Conservation (phyloP, 92 coral and sea anemone genomes). For the Palythoa heliodiscus region DNA sequence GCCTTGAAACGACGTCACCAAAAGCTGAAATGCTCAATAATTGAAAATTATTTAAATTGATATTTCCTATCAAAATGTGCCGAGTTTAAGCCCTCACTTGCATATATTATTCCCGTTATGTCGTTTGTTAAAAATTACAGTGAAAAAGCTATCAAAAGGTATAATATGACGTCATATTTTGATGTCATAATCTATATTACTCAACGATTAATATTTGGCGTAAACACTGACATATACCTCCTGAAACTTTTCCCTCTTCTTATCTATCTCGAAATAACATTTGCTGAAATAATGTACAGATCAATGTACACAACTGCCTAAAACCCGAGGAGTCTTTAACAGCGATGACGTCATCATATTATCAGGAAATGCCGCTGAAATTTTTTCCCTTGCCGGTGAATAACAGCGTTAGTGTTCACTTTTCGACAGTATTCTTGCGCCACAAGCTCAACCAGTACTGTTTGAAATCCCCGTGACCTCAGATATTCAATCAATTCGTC, state of each 20-base stretch:
- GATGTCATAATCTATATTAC: not conserved
- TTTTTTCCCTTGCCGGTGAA: not conserved
- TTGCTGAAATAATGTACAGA: not conserved
- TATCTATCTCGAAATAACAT: not conserved
- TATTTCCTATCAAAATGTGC: not conserved
- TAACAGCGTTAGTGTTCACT: slow-evolving; percentile 19
- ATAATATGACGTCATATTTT: not conserved
- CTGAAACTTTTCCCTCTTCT: not conserved
- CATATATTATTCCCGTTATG: slow-evolving; percentile 4
- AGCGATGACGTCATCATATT: not conserved
- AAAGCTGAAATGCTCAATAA: slow-evolving; percentile 8
- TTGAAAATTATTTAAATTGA: not conserved
- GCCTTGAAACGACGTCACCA: slow-evolving; percentile 19
- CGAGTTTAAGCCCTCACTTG: not conserved
- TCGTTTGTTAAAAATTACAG: not conserved
- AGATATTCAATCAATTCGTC: slow-evolving; percentile 36
- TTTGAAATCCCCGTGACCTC: not conserved
- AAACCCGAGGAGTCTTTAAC: not conserved
- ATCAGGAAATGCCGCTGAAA: not conserved
- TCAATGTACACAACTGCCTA: not conserved
- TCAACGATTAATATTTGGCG: not conserved
- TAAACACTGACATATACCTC: not conserved
- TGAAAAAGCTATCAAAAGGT: slow-evolving; percentile 8
- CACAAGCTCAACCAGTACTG: slow-evolving; percentile 35
- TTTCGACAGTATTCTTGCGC: slow-evolving; percentile 27